Conservation (phyloP, 2,797 vertebrate genomes). For the Sebastes steindachneri region DNA sequence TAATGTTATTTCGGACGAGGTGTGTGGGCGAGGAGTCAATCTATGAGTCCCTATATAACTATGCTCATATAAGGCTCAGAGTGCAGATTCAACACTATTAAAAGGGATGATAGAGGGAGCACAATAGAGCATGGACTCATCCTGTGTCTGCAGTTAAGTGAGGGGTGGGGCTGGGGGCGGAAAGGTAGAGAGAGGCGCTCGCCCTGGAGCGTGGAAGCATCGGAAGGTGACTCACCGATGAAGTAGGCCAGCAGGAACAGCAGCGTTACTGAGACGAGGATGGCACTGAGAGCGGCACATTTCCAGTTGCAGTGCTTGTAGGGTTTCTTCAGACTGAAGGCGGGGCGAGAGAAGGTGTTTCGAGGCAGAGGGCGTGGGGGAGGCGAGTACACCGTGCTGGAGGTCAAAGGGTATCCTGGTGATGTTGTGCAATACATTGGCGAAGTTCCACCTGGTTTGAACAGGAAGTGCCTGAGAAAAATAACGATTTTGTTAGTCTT, state of each 20-base stretch:
- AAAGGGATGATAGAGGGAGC: conserved; percentile 35
- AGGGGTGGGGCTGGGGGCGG: conserved; percentile 16
- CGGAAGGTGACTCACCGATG: conserved; percentile 87
- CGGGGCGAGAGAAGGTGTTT: conserved; percentile 94
- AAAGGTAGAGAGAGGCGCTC: neutral
- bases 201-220: neutral
- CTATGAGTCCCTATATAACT: conserved; percentile 50
- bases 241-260: conserved; percentile 97
- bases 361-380: conserved; percentile 96
- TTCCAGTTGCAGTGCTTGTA: conserved; percentile 99
- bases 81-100: conserved; percentile 56
- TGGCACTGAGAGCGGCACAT: conserved; percentile 96
- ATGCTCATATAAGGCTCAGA: conserved; percentile 22
- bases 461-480: conserved; percentile 94
- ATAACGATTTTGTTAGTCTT: conserved; percentile 16
- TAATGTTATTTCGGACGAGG: conserved; percentile 68
- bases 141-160: conserved; percentile 25
- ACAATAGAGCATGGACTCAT: conserved; percentile 40
- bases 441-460: conserved; percentile 98
- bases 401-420: conserved; percentile 97
- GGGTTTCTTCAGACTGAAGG: conserved; percentile 98
- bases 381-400: conserved; percentile 98
- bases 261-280: conserved; percentile 93
- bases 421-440: conserved; percentile 98
- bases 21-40: conserved; percentile 60